A percentile compares a stretch with the other conserved stretches of the same genome.
These are phyloP conservation scores for Daubentonia madagascariensis DNA, from an alignment of 2,113 vertebrate species.

Conservation along the genomic window DNA sequence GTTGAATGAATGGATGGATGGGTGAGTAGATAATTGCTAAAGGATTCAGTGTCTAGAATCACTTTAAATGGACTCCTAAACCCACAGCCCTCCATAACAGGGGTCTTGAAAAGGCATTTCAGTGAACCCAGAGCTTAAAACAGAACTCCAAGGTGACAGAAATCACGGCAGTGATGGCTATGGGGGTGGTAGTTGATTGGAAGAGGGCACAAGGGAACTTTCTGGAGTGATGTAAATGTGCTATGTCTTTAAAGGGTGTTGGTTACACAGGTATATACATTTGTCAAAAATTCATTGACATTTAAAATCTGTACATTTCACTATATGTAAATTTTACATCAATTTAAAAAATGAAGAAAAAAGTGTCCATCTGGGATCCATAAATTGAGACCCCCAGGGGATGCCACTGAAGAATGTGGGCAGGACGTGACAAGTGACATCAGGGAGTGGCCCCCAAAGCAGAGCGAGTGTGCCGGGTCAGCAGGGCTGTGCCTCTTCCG, in stretches of 20 bases:
- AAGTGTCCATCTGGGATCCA: not conserved
- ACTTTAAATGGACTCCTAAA: not conserved
- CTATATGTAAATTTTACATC: not conserved
- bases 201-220: not conserved
- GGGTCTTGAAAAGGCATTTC: not conserved
- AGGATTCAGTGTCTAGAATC: not conserved
- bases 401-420: not conserved
- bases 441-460: not conserved
- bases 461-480: not conserved
- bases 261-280: not conserved
- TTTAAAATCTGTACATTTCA: not conserved
- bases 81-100: not conserved
- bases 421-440: slow-evolving; percentile 1
- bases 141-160: not conserved
- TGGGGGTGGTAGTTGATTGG: not conserved
- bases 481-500: slow-evolving; percentile 41
- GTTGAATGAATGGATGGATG: too few relatives aligned
- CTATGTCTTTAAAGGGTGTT: not conserved
- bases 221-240: not conserved
- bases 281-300: not conserved
- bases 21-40: not conserved
- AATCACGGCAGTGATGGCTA: not conserved
- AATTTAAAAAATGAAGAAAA: not conserved
- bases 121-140: not conserved
- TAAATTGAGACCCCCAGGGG: not conserved